Conservation (phyloP, 2,888 invertebrate species). For the Trichopria drosophilae region DNA sequence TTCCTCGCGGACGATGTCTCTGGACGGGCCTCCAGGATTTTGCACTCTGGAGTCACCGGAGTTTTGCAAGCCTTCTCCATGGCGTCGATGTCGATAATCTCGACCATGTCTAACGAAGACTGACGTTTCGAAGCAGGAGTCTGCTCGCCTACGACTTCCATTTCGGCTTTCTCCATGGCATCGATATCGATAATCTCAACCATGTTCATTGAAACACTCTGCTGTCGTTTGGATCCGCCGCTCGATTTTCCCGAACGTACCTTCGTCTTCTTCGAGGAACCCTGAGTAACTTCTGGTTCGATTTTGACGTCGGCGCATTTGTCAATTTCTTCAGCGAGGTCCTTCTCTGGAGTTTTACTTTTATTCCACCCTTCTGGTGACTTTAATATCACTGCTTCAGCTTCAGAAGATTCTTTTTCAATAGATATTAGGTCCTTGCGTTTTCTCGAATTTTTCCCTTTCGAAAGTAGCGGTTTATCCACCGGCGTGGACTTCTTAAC, state of each 20-base stretch:
- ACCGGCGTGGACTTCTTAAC: slow-evolving; percentile 2
- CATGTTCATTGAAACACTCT: too few species aligned
- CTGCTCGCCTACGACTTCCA: slow-evolving; percentile 6
- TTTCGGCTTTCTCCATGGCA: slow-evolving; percentile 17
- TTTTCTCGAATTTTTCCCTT: slow-evolving; percentile 34
- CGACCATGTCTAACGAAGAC: slow-evolving; percentile 37
- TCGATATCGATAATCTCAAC: slow-evolving; percentile 37
- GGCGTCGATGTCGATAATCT: slow-evolving; percentile 52
- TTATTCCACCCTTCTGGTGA: slow-evolving; percentile 37
- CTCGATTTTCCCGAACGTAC: slow-evolving; percentile 30
- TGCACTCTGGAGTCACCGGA: slow-evolving; percentile 45
- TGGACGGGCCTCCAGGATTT: slow-evolving; percentile 40
- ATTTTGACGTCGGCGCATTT: slow-evolving; percentile 26
- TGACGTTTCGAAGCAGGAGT: not conserved
- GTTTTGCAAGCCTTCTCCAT: slow-evolving; percentile 47
- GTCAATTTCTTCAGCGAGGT: slow-evolving; percentile 38
- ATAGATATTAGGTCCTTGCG: slow-evolving; percentile 45
- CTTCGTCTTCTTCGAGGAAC: slow-evolving; percentile 37
- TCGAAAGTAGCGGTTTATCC: slow-evolving; percentile 12
- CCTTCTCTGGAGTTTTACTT: slow-evolving; percentile 36
- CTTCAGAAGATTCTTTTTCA: slow-evolving; percentile 37
- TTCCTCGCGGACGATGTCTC: slow-evolving; percentile 35
- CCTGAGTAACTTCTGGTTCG: slow-evolving; percentile 18
- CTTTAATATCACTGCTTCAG: slow-evolving; percentile 42
- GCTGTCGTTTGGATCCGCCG: not conserved